A percentile compares a stretch with the other conserved stretches of the same genome.
These are phyloP conservation scores for Tyto alba DNA, from an alignment of 2,113 vertebrate genomes.

Conservation along the genomic window DNA sequence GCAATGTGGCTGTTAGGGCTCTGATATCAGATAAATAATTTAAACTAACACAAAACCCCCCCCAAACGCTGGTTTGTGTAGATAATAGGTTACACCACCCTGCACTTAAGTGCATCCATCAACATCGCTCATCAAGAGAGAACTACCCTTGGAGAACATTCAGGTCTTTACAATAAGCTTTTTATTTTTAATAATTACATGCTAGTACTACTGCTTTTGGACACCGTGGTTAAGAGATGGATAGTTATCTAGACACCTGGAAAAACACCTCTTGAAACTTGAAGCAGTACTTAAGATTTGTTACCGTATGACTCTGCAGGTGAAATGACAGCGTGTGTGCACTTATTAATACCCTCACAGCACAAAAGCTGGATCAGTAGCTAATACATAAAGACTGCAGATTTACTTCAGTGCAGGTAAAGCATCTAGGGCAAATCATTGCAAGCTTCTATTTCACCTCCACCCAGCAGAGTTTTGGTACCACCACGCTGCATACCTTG, in stretches of 20 bases:
- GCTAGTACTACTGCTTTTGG: neutral
- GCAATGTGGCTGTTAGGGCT: neutral
- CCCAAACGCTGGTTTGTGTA: neutral
- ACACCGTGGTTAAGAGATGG: neutral
- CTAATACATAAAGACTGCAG: neutral
- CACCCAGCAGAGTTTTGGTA: neutral
- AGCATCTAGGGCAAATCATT: neutral
- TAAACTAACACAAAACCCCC: neutral
- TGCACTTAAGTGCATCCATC: neutral
- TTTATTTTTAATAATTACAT: neutral
- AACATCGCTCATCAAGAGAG: neutral
- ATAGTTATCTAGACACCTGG: neutral
- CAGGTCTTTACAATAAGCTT: neutral
- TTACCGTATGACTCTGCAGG: neutral
- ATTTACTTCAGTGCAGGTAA: neutral
- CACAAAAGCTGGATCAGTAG: neutral
- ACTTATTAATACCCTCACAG: neutral
- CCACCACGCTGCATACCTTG: neutral
- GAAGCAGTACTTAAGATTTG: neutral
- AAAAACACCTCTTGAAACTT: neutral
- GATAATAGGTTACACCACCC: neutral
- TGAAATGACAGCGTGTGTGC: neutral
- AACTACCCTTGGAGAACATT: accelerated
- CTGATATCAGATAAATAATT: neutral
- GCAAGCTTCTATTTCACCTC: neutral